A percentile compares a stretch with the other conserved stretches of the same genome.
phyloP scores from a whole-genome alignment of 2,797 vertebrate species.

The Semaprochilodus insignis region DNA sequence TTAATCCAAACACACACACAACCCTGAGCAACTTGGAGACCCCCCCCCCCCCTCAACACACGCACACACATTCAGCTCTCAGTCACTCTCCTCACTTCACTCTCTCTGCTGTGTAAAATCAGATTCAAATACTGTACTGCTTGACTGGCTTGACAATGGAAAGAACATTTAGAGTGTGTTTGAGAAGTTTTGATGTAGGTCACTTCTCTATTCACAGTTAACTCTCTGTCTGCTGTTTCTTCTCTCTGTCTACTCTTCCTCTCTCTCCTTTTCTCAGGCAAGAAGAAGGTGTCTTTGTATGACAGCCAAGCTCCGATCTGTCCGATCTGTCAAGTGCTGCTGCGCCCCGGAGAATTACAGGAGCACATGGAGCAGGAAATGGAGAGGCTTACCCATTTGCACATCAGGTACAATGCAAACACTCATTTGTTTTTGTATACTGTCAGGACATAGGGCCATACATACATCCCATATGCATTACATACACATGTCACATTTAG shows the following conservation, averaged over 20 bases:
- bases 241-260: conserved; percentile 56
- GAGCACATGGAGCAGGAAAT: conserved; percentile 99
- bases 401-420: conserved; percentile 83
- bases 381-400: conserved; percentile 91
- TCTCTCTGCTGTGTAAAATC: conserved; percentile 71
- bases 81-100: conserved; percentile 50
- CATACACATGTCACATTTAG: no score
- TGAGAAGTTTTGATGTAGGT: conserved; percentile 50
- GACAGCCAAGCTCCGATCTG: conserved; percentile 98
- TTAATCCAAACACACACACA: conserved; percentile 60
- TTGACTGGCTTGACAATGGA: conserved; percentile 56
- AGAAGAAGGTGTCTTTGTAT: conserved; percentile 95
- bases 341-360: conserved; percentile 93
- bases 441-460: not conserved
- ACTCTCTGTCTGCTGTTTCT: conserved; percentile 48
- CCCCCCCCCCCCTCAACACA: conserved; percentile 29
- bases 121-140: conserved; percentile 72
- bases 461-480: not conserved
- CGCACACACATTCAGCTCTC: conserved; percentile 31
- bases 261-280: conserved; percentile 81
- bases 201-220: conserved; percentile 29
- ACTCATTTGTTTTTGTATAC: conserved; percentile 17
- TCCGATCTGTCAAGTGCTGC: conserved; percentile 96
- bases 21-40: conserved; percentile 39
- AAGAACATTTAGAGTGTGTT: conserved; percentile 41